Evolutionary conservation across 2,113 vertebrate genomes (phyloP).

Genomic region (Ceyx melanurus): DNA sequence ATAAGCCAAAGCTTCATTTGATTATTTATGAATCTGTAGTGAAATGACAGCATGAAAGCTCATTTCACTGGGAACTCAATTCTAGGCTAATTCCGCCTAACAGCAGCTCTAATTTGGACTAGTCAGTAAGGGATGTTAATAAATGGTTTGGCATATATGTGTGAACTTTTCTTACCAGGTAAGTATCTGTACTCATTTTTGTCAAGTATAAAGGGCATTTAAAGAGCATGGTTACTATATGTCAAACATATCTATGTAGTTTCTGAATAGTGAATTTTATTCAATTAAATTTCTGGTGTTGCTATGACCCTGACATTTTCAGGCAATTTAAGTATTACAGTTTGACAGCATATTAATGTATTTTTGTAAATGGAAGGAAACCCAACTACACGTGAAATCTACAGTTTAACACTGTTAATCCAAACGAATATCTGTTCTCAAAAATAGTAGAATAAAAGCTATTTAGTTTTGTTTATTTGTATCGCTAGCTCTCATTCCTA

Average conservation of each 20-base stretch:
- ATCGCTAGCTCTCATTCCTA: slow-evolving; percentile 5
- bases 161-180: slow-evolving; percentile 48
- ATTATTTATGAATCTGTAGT: background rate
- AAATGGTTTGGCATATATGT: slow-evolving; percentile 17
- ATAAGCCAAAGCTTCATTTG: background rate
- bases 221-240: slow-evolving; percentile 49
- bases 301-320: slow-evolving; percentile 54
- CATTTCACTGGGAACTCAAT: background rate
- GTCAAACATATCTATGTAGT: slow-evolving; percentile 44
- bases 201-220: slow-evolving; percentile 48
- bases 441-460: background rate
- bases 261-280: slow-evolving; percentile 32
- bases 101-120: background rate
- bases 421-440: background rate
- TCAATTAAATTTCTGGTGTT: slow-evolving; percentile 28
- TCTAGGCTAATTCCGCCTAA: slow-evolving; percentile 9
- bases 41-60: background rate
- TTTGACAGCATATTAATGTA: background rate
- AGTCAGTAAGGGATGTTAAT: slow-evolving; percentile 19
- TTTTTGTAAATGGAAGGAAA: background rate
- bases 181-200: slow-evolving; percentile 49
- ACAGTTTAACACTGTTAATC: background rate
- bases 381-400: background rate
- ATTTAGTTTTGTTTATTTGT: background rate
- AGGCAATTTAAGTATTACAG: background rate